phyloP scores from a whole-genome alignment of 2,113 vertebrate genomes.

The Thomomys bottae region DNA sequence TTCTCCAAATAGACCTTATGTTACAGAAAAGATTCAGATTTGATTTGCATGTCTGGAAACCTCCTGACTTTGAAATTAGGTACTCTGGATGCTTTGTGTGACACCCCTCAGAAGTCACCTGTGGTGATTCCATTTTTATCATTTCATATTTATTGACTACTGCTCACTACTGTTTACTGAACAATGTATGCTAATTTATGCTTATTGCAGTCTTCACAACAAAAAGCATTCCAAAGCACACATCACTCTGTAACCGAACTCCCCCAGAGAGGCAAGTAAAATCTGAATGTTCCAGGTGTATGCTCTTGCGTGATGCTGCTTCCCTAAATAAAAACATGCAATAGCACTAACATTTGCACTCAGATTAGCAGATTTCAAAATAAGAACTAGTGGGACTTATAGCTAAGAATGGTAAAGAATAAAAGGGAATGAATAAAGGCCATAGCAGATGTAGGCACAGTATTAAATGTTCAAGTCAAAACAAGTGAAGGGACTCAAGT shows the following conservation, averaged over 20 bases:
- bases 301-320: neutral
- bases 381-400: neutral
- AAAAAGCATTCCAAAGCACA: slow-evolving; percentile 21
- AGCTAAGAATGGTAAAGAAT: slow-evolving; percentile 13
- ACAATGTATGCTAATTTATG: slow-evolving; percentile 43
- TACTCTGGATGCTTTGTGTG: slow-evolving; percentile 38
- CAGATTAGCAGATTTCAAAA: neutral
- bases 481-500: neutral
- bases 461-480: neutral
- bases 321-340: neutral
- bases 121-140: slow-evolving; percentile 51
- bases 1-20: slow-evolving; percentile 35
- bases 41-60: slow-evolving; percentile 27
- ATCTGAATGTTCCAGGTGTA: neutral
- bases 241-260: neutral
- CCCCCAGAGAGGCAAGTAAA: neutral
- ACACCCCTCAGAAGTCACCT: slow-evolving; percentile 48
- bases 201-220: slow-evolving; percentile 42
- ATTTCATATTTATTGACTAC: slow-evolving; percentile 1
- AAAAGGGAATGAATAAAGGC: neutral
- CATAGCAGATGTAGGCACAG: neutral
- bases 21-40: slow-evolving; percentile 49
- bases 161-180: slow-evolving; percentile 53
- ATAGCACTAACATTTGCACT: neutral
- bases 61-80: slow-evolving; percentile 44